Evolutionary conservation across 2,888 invertebrate species (phyloP), one percentile per base, ranked within the genome.

Genomic region (Gari tellinella): DNA sequence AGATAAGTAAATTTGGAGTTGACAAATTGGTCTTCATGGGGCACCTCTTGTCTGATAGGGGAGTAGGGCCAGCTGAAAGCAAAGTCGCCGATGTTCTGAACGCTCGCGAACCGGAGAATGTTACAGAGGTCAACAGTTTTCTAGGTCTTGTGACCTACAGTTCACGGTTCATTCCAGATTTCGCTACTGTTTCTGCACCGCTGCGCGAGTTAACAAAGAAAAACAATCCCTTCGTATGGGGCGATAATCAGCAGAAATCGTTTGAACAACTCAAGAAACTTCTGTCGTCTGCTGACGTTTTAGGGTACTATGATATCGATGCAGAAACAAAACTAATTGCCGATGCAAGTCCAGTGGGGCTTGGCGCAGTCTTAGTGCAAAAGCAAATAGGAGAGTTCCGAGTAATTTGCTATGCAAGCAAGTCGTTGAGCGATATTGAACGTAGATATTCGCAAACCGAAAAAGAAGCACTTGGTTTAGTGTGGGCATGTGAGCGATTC

Each of bases 401-500:
- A 7, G 66, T 72, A 8, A 63, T 81, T 15, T 41, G 58, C 26
- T 81, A 73, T 38, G 76, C 79, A 17, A 70, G 70, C 21, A 31
- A 53, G 10, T 62, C 55, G 15, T 57, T 76, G 49, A 58, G 40
- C 1, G 68, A 70, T 49, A 43, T 66, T 19, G 79, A 81, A 40
- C 49, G 48, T 15, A 26, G 68, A 26, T 79, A 81, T 41, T 79
- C 70, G 5, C 76, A 79, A 45, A 76, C 75, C 1, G 81, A 81
- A 31, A 58, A 49, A 52, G 79, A 76, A 37, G 79, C 73, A 3
- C 61, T 79, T 3, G 75, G 52, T 0, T 17, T 72, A 7, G 69
- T 66, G 12, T 85, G 84, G 86, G 82, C 80, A 4, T 82, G 78
- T 53, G 83, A 87, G 55, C 61, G 79, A 3, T 86, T 86, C 51